Conservation (phyloP, 2,797 vertebrate species). For the Coendou prehensilis region DNA sequence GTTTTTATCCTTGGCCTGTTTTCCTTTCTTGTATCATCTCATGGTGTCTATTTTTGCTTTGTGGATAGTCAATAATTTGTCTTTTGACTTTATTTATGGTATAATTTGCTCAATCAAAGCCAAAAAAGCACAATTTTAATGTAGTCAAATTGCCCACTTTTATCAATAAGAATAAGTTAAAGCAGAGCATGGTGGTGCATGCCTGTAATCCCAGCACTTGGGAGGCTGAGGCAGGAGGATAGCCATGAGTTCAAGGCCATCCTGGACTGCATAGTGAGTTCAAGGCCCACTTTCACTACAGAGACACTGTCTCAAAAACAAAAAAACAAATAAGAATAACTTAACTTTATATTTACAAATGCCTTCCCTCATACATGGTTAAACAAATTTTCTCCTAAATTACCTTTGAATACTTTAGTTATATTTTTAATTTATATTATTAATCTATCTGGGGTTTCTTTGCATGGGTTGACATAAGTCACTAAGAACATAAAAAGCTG, state of each 20-base stretch:
- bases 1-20: neutral
- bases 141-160: conserved; percentile 8
- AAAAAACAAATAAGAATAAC: neutral
- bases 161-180: neutral
- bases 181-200: neutral
- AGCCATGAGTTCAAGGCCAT: neutral
- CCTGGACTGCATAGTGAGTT: neutral
- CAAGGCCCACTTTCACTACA: neutral
- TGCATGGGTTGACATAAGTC: neutral
- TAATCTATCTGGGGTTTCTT: neutral
- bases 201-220: neutral
- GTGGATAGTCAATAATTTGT: neutral
- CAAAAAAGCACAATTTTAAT: neutral
- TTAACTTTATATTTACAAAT: neutral
- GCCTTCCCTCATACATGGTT: neutral
- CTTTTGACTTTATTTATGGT: conserved; percentile 29
- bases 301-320: neutral
- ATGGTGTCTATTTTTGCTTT: neutral
- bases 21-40: neutral
- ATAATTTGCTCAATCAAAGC: conserved; percentile 15
- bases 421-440: neutral
- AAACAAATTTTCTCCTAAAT: conserved; percentile 32
- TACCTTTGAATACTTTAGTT: conserved; percentile 1
- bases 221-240: neutral
- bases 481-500: conserved; percentile 40